phyloP scores from a whole-genome alignment of 1,140 invertebrate genomes.

The Diabrotica undecimpunctata region DNA sequence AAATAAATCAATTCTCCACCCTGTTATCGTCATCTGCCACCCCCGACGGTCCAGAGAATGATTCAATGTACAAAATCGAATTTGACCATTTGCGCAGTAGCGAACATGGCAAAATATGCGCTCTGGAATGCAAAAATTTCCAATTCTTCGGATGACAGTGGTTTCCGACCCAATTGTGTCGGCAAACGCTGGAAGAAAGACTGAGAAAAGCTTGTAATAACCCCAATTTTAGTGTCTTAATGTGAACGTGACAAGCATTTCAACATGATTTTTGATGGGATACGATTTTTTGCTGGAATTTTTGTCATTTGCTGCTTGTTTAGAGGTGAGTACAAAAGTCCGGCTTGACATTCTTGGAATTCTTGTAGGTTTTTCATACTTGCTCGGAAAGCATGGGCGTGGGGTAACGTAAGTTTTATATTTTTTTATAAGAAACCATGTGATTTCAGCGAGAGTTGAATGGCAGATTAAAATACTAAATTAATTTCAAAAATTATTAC shows the following conservation, averaged over 20 bases:
- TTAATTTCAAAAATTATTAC: no score
- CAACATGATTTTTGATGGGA: constrained; percentile 5
- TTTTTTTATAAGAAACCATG: no score
- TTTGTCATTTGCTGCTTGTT: constrained; percentile 6
- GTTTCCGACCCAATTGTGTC: constrained; percentile 12
- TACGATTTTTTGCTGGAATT: constrained; percentile 11
- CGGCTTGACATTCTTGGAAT: neutral
- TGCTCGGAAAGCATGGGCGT: neutral
- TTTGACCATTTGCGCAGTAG: constrained; percentile 4
- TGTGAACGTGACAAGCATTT: constrained; percentile 7
- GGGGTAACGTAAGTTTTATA: no score
- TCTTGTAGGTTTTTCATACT: neutral
- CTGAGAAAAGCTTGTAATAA: neutral
- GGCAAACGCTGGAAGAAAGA: neutral
- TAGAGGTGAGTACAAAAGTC: constrained; percentile 10
- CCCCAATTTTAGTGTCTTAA: constrained; percentile 10
- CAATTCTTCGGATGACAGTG: constrained; percentile 7
- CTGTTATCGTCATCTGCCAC: neutral
- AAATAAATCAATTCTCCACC: neutral
- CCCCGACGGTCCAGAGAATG: neutral
- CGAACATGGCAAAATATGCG: constrained; percentile 3
- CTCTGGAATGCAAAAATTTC: constrained; percentile 11
- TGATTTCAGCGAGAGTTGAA: no score
- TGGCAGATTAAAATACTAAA: no score
- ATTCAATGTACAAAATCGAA: constrained; percentile 17